Percentiles rank a stretch among this genome's conserved stretches.
Conservation (phyloP, 2,113 vertebrate genomes). For the Brachirus orientalis region DNA sequence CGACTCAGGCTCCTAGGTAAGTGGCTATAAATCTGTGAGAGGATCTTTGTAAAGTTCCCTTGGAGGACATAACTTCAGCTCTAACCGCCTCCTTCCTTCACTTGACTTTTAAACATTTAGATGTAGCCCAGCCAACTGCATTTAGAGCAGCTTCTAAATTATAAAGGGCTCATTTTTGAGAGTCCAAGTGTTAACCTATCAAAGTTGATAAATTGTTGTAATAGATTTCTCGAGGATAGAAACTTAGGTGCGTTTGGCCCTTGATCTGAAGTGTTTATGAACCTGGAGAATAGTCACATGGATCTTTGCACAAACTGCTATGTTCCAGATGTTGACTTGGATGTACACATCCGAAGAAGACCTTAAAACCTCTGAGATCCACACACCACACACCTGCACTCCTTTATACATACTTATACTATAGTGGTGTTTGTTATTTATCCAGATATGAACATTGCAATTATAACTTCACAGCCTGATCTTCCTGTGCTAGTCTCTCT, state of each 20-base stretch:
- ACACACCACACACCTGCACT: slow-evolving; percentile 13
- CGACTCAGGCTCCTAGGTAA: slow-evolving; percentile 80
- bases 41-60: slow-evolving; percentile 79
- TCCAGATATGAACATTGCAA: neutral
- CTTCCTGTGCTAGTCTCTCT: slow-evolving; percentile 21
- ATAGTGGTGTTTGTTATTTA: slow-evolving; percentile 15
- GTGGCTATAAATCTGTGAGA: slow-evolving; percentile 82
- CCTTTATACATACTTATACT: slow-evolving; percentile 11
- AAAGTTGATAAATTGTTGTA: slow-evolving; percentile 60
- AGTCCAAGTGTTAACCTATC: slow-evolving; percentile 67
- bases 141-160: slow-evolving; percentile 74
- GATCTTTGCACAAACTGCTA: slow-evolving; percentile 35
- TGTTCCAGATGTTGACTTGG: slow-evolving; percentile 57
- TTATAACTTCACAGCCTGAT: slow-evolving; percentile 9
- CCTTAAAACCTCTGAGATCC: slow-evolving; percentile 21
- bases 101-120: slow-evolving; percentile 82
- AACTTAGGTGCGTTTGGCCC: slow-evolving; percentile 50
- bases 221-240: slow-evolving; percentile 52
- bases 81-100: slow-evolving; percentile 74
- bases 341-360: slow-evolving; percentile 16
- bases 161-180: slow-evolving; percentile 62
- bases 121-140: slow-evolving; percentile 63
- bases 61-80: slow-evolving; percentile 81
- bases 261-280: slow-evolving; percentile 61
- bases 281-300: slow-evolving; percentile 49